A percentile compares a stretch with the other conserved stretches of the same genome.
These are phyloP conservation scores for Hycleus cichorii DNA, from an alignment of 1,140 invertebrate genomes.

Conservation along the genomic window DNA sequence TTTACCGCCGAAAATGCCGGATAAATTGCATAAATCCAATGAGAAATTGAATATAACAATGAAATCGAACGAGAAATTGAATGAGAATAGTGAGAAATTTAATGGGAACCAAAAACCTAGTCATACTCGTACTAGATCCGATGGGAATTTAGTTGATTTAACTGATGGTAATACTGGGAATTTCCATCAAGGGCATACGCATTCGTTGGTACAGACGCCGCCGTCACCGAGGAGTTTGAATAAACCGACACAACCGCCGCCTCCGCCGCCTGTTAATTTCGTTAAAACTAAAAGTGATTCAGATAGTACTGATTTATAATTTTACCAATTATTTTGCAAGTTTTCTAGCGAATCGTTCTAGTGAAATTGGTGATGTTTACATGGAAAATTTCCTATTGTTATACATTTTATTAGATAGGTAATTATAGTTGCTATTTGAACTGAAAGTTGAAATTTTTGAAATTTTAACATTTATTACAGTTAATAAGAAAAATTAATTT, in stretches of 20 bases:
- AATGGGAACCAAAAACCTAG: slow-evolving; percentile 30
- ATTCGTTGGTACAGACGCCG: slow-evolving; percentile 23
- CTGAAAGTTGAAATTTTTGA: too few species aligned
- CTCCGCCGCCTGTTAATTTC: slow-evolving; percentile 33
- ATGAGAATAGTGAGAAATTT: slow-evolving; percentile 25
- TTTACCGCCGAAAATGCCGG: slow-evolving; percentile 19
- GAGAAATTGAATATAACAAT: slow-evolving; percentile 21
- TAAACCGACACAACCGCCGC: slow-evolving; percentile 38
- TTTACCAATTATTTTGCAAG: too few species aligned
- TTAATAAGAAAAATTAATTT: too few species aligned
- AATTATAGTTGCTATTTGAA: too few species aligned
- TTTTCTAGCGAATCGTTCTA: too few species aligned
- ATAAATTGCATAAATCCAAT: slow-evolving; percentile 13
- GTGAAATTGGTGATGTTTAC: too few species aligned
- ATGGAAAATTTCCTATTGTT: too few species aligned
- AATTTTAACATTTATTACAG: too few species aligned
- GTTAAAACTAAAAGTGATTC: slow-evolving; percentile 19
- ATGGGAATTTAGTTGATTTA: slow-evolving; percentile 35
- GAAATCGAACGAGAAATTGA: slow-evolving; percentile 25
- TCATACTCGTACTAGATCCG: slow-evolving; percentile 37
- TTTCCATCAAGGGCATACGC: neutral
- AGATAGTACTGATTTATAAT: slow-evolving; percentile 34
- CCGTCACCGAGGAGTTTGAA: slow-evolving; percentile 33
- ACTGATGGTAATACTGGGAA: neutral
- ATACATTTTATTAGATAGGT: too few species aligned